Evolutionary conservation across 2,797 vertebrate genomes (phyloP).

Genomic region (Crypturellus tataupa): DNA sequence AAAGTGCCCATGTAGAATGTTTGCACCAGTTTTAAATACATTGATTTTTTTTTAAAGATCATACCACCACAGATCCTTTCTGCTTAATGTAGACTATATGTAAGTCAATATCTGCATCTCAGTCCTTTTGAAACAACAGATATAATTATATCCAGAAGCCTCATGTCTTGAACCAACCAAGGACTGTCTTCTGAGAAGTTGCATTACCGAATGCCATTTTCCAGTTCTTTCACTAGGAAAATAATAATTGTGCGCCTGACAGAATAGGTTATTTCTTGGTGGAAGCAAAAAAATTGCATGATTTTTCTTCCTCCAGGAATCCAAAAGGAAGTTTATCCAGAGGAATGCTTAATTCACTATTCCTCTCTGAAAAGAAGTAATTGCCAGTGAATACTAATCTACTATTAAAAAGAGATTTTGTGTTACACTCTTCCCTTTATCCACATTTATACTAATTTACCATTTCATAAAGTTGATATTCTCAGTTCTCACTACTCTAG

Average conservation of each 20-base stretch:
- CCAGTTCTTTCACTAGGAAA: not conserved
- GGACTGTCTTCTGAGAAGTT: not conserved
- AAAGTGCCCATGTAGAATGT: not conserved
- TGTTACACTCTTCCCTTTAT: not conserved
- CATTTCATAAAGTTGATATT: not conserved
- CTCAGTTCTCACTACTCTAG: not conserved
- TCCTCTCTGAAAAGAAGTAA: not conserved
- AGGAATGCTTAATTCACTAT: not conserved
- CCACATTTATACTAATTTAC: not conserved
- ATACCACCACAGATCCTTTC: not conserved
- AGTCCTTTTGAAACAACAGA: not conserved
- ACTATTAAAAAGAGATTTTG: not conserved
- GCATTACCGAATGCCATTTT: not conserved
- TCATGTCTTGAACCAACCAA: not conserved
- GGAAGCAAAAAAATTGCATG: not conserved
- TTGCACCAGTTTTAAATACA: not conserved
- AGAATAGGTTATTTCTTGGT: not conserved
- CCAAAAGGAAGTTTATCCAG: not conserved
- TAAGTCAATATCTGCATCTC: not conserved
- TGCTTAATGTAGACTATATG: not conserved
- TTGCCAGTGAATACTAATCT: not conserved
- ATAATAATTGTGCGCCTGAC: not conserved
- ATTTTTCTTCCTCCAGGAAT: not conserved
- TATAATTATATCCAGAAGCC: not conserved
- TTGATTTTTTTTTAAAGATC: fast-evolving